Percentiles rank a stretch among this genome's conserved stretches.
Conservation (phyloP, 2,888 invertebrate species). For the Dicranocentrus wangi region DNA sequence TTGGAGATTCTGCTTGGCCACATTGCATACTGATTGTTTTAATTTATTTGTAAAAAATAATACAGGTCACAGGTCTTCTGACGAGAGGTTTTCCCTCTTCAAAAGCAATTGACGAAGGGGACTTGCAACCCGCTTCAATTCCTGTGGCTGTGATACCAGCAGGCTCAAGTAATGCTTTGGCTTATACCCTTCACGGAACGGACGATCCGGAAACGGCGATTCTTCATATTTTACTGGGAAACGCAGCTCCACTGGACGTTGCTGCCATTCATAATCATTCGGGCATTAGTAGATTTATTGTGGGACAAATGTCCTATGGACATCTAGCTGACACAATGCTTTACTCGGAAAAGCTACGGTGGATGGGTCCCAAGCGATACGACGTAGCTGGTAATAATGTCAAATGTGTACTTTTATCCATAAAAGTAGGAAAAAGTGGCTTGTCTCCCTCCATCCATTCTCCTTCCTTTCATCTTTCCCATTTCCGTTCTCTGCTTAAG, state of each 20-base stretch:
- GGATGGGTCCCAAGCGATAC: slow-evolving; percentile 90
- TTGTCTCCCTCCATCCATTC: neutral
- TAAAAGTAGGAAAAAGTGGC: neutral
- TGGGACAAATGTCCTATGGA: slow-evolving; percentile 82
- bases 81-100: slow-evolving; percentile 64
- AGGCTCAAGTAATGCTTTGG: slow-evolving; percentile 79
- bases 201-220: slow-evolving; percentile 86
- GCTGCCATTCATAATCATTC: slow-evolving; percentile 71
- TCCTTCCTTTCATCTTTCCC: slow-evolving; percentile 1
- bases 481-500: too few species aligned
- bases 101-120: slow-evolving; percentile 62
- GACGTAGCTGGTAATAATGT: slow-evolving; percentile 81
- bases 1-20: neutral
- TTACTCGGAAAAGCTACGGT: slow-evolving; percentile 86
- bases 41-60: slow-evolving; percentile 32
- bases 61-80: slow-evolving; percentile 70
- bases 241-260: slow-evolving; percentile 71
- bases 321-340: slow-evolving; percentile 88
- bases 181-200: slow-evolving; percentile 85
- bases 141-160: slow-evolving; percentile 70
- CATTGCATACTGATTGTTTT: neutral
- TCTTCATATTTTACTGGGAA: slow-evolving; percentile 86
- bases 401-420: too few species aligned
- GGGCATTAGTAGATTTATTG: slow-evolving; percentile 71
- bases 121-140: slow-evolving; percentile 66